A percentile compares a stretch with the other conserved stretches of the same genome.
These are phyloP conservation scores for Microctenopoma steveboyesi DNA, from an alignment of 2,797 vertebrate genomes.

Conservation along the genomic window DNA sequence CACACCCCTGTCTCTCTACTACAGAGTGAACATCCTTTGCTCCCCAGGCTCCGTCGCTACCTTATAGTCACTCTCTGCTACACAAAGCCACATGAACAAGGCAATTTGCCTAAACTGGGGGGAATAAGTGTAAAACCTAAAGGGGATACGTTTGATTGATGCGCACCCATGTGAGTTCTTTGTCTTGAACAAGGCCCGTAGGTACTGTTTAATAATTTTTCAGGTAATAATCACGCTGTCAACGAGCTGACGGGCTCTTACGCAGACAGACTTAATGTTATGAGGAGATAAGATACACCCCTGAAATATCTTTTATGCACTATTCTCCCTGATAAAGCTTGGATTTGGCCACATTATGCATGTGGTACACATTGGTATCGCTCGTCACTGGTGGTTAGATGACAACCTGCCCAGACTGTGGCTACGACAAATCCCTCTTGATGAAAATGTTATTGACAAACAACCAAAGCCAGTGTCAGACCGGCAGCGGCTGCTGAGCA, in stretches of 20 bases:
- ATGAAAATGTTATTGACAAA: slow-evolving; percentile 74
- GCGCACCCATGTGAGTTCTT: slow-evolving; percentile 84
- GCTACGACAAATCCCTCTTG: slow-evolving; percentile 67
- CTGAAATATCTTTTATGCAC: slow-evolving; percentile 75
- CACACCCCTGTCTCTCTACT: slow-evolving; percentile 84
- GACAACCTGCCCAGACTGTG: slow-evolving; percentile 58
- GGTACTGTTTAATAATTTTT: slow-evolving; percentile 87
- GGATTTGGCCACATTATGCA: slow-evolving; percentile 71
- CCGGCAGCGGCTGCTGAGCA: slow-evolving; percentile 29
- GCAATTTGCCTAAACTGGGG: slow-evolving; percentile 87
- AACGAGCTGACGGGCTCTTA: slow-evolving; percentile 81
- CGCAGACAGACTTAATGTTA: slow-evolving; percentile 82
- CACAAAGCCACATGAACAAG: slow-evolving; percentile 84
- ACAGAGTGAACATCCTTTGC: slow-evolving; percentile 84
- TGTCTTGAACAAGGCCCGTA: slow-evolving; percentile 84
- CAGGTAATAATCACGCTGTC: slow-evolving; percentile 87
- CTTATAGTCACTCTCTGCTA: slow-evolving; percentile 85
- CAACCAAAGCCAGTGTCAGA: slow-evolving; percentile 56
- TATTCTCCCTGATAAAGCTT: slow-evolving; percentile 71
- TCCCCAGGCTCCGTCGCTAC: slow-evolving; percentile 84
- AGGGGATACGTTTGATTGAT: slow-evolving; percentile 86
- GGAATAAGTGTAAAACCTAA: slow-evolving; percentile 87
- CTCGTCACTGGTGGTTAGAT: slow-evolving; percentile 58
- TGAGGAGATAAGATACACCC: slow-evolving; percentile 77
- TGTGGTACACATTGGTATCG: slow-evolving; percentile 59